phyloP scores from a whole-genome alignment of 1,140 invertebrate genomes.

The Sminthurinus signatus region DNA sequence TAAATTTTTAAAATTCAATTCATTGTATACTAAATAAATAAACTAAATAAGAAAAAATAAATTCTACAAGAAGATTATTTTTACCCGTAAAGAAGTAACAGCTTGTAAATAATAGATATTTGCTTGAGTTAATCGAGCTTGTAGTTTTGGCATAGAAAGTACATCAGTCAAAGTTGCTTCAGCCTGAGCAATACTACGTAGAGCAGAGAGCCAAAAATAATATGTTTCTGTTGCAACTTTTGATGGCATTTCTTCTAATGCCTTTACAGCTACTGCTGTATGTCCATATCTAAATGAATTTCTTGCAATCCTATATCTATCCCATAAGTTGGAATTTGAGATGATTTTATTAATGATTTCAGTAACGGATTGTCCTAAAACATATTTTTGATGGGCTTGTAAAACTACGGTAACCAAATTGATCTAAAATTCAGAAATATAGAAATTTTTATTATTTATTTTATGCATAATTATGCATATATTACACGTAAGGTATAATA shows the following conservation, averaged over 20 bases:
- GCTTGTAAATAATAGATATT: constrained; percentile 54
- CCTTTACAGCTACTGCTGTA: constrained; percentile 61
- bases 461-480: no score
- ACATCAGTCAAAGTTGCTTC: constrained; percentile 45
- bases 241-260: constrained; percentile 61
- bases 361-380: constrained; percentile 45
- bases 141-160: constrained; percentile 4
- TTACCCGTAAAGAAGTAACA: constrained; percentile 63
- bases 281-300: constrained; percentile 80
- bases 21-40: constrained; percentile 9
- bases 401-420: constrained; percentile 51
- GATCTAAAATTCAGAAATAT: constrained; percentile 25
- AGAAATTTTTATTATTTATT: no score
- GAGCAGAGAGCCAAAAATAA: constrained; percentile 79
- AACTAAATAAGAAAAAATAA: not conserved
- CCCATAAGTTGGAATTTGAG: constrained; percentile 65
- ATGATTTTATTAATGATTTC: constrained; percentile 50
- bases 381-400: constrained; percentile 58
- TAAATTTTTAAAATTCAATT: constrained; percentile 12
- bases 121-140: constrained; percentile 26
- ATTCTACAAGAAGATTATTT: not conserved
- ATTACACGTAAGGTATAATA: not conserved
- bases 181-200: constrained; percentile 51
- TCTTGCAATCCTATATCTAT: constrained; percentile 75
- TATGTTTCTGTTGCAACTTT: constrained; percentile 81